Evolutionary conservation across 2,797 vertebrate genomes (phyloP), one percentile per base, ranked within the genome.

Genomic region (Sebastes matsubarae): DNA sequence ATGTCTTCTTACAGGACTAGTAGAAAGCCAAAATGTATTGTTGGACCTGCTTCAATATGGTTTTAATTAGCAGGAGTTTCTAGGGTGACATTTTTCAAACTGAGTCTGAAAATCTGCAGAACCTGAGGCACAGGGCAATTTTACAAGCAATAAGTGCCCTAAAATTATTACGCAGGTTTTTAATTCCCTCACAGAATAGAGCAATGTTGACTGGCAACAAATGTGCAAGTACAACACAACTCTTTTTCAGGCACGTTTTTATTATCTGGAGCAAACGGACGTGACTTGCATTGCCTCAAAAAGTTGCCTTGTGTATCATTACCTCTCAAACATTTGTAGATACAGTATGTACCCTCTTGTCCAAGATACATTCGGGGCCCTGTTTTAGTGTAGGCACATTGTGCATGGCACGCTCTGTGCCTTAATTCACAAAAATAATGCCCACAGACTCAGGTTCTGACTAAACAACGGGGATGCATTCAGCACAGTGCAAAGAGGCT

Each of bases 401-500:
- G 72, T 60, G 36, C 61, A 38, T 22, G 64, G 55, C 77, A 36
- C 20, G n/a, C 55, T 80, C 55, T 74, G 72, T 81, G 89, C 81
- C 79, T 88, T 81, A 54, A 76, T 68, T 77, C 54, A 72, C 38
- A 58, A 42, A 77, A 61, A 63, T 11, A 29, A 79, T 58, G 46
- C 74, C 67, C 77, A 74, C 72, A 80, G 86, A 80, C 89, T 92
- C 91, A 91, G 89, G 89, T 88, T 88, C 75, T 87, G 77, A 80
- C 63, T 20, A 65, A 82, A 76, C 36, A 68, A 2, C 1, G 14
- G 16, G 16, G 72, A 42, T 27, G 57, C 65, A 52, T 75, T 84
- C 60, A 73, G 34, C 66, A 46, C 61, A 68, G 42, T 27, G 71
- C 54, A 36, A 60, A 50, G 42, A 68, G 70, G 66, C 16, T 82